These are phyloP conservation scores for Eristalinus aeneus DNA, from an alignment of 2,888 invertebrate genomes.

Conservation along the genomic window DNA sequence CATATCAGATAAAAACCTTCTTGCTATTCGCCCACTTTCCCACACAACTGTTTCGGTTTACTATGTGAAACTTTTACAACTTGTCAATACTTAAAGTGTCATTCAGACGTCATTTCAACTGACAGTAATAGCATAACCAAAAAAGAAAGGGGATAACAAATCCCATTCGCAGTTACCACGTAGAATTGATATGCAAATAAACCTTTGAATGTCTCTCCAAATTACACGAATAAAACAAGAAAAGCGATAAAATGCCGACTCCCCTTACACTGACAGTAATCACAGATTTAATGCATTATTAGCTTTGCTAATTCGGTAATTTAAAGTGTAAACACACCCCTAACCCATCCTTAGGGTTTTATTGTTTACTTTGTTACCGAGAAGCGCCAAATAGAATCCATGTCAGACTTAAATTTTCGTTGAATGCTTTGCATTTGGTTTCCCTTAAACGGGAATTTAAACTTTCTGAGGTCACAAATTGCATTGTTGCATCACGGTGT, in stretches of 20 bases:
- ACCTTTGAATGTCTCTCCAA: background rate
- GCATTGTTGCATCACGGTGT: too few species aligned
- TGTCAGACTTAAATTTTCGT: background rate
- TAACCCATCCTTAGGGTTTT: background rate
- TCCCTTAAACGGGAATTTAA: too few species aligned
- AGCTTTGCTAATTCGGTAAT: background rate
- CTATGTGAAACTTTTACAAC: too few species aligned
- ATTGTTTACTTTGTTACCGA: background rate
- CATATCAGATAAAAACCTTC: too few species aligned
- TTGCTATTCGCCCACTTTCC: too few species aligned
- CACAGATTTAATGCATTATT: background rate
- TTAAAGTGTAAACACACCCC: background rate
- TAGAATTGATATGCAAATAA: background rate
- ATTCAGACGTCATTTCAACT: too few species aligned
- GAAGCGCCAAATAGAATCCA: background rate
- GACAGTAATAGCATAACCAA: background rate
- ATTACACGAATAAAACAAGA: background rate
- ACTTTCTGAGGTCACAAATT: too few species aligned
- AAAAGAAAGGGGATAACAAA: background rate
- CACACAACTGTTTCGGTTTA: too few species aligned
- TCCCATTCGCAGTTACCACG: background rate
- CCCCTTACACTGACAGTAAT: background rate
- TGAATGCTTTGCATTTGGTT: background rate
- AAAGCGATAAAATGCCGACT: background rate
- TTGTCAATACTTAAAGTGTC: too few species aligned